Evolutionary conservation across 2,888 invertebrate species (phyloP).

Genomic region (Pollenia labialis): DNA sequence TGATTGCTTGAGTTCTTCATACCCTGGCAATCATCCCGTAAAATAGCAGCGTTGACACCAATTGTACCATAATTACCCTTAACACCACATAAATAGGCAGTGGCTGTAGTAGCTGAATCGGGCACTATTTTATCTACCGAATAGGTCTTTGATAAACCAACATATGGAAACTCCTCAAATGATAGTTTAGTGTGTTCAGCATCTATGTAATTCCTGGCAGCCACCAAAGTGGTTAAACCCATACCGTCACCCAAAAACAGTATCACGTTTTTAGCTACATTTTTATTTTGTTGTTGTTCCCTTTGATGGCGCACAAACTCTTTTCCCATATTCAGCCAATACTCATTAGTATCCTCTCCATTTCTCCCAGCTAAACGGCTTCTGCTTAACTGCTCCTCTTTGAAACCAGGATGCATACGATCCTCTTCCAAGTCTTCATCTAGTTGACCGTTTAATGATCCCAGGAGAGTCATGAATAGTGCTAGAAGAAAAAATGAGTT

Average conservation of each 20-base stretch:
- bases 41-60: slow-evolving; percentile 89
- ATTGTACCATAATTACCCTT: slow-evolving; percentile 91
- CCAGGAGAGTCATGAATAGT: neutral
- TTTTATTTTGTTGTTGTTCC: slow-evolving; percentile 51
- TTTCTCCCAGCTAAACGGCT: rapidly evolving
- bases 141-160: slow-evolving; percentile 90
- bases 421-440: slow-evolving; percentile 45
- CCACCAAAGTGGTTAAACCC: slow-evolving; percentile 92
- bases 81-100: slow-evolving; percentile 87
- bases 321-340: slow-evolving; percentile 72
- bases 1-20: slow-evolving; percentile 83
- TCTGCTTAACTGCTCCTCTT: neutral
- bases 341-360: slow-evolving; percentile 65
- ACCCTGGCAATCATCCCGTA: slow-evolving; percentile 87
- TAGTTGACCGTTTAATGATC: neutral
- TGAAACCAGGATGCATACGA: slow-evolving; percentile 72
- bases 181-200: slow-evolving; percentile 89
- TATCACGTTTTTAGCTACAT: slow-evolving; percentile 89
- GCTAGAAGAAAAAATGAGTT: neutral
- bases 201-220: slow-evolving; percentile 90
- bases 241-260: slow-evolving; percentile 95
- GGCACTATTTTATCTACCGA: slow-evolving; percentile 91
- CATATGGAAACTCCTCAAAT: slow-evolving; percentile 91
- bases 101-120: slow-evolving; percentile 71
- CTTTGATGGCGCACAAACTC: slow-evolving; percentile 62